A percentile compares a stretch with the other conserved stretches of the same genome.
Evolutionary conservation across 2,113 vertebrate genomes (phyloP).

Genomic region (Conger conger): DNA sequence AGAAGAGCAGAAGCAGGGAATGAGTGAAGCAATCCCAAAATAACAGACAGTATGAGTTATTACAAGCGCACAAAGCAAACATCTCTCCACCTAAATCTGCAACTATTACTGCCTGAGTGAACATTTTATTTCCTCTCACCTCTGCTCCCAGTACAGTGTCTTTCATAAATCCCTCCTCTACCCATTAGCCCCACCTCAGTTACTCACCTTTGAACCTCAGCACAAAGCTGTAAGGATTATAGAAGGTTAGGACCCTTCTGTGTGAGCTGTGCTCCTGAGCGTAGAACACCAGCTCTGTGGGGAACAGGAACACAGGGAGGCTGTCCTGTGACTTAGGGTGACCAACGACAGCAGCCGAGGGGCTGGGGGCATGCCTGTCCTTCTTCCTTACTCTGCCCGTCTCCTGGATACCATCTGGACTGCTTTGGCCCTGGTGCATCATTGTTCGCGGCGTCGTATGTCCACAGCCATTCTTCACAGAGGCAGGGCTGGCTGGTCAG

Average conservation of each 20-base stretch:
- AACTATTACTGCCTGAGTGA: neutral
- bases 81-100: neutral
- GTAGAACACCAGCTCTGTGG: constrained; percentile 60
- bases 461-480: neutral
- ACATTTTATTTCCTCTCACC: neutral
- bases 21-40: neutral
- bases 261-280: constrained; percentile 57
- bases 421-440: constrained; percentile 9
- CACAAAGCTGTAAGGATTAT: constrained; percentile 61
- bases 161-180: neutral
- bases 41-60: neutral
- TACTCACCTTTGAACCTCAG: constrained; percentile 62
- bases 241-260: constrained; percentile 65
- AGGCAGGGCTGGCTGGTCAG: neutral
- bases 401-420: constrained; percentile 9
- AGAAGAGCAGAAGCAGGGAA: neutral
- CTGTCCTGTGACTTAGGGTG: neutral
- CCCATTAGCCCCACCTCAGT: neutral
- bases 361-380: neutral
- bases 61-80: neutral
- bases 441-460: constrained; percentile 3
- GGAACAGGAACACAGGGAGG: constrained; percentile 62
- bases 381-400: neutral
- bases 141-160: too few species aligned
- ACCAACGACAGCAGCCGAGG: neutral